Percentiles rank a stretch among this genome's conserved stretches.
Conservation (phyloP, 1,140 invertebrate genomes). For the Stenopsyche tienmushanensis region DNA sequence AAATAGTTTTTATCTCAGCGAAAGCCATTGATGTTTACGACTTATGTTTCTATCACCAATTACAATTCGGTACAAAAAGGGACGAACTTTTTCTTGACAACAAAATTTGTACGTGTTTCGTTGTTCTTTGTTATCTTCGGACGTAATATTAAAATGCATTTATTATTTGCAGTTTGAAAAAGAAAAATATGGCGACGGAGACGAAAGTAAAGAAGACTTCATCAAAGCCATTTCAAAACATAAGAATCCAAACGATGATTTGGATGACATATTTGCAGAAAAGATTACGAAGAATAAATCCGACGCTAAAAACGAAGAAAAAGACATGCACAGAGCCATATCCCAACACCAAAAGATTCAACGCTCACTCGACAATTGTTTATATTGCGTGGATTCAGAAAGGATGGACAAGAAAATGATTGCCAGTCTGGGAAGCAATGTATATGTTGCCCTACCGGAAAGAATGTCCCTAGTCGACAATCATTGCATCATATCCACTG, state of each 20-base stretch:
- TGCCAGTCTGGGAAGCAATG: constrained; percentile 75
- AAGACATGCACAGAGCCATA: constrained; percentile 69
- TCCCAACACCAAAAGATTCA: constrained; percentile 68
- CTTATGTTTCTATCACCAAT: no score
- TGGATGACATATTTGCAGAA: constrained; percentile 86
- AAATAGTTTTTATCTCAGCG: no score
- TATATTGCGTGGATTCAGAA: constrained; percentile 78
- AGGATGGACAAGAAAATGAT: constrained; percentile 86
- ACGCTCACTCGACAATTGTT: constrained; percentile 76
- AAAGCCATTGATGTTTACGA: no score
- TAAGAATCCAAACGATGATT: constrained; percentile 71
- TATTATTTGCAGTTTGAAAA: constrained; percentile 83
- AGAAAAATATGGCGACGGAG: constrained; percentile 81
- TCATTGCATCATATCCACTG: constrained; percentile 88
- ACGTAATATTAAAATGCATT: no score
- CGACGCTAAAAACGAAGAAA: constrained; percentile 62
- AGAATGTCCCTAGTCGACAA: constrained; percentile 78
- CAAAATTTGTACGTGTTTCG: no score
- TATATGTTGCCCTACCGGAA: constrained; percentile 80
- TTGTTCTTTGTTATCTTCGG: no score
- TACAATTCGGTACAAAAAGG: no score
- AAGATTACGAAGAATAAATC: constrained; percentile 65
- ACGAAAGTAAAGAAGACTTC: constrained; percentile 82
- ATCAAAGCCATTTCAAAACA: constrained; percentile 68
- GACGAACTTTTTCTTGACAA: no score